Percentiles rank a stretch among this genome's conserved stretches.
Conservation (phyloP, 2,888 invertebrate species). For the Ectemnius cavifrons region DNA sequence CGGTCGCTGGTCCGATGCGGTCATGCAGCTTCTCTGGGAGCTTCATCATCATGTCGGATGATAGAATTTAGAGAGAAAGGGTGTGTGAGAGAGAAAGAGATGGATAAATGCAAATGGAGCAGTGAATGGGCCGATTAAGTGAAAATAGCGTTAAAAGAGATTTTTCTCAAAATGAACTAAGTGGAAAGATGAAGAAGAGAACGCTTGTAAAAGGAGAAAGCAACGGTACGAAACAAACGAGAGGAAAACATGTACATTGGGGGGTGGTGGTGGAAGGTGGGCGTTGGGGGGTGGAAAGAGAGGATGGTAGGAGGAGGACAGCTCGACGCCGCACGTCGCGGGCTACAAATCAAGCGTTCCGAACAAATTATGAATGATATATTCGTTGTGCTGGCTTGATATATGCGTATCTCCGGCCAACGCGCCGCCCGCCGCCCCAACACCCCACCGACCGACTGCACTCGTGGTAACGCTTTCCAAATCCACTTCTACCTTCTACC, state of each 20-base stretch:
- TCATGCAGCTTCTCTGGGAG: constrained; percentile 48
- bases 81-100: constrained; percentile 31
- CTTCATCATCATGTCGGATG: too few relatives aligned
- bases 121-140: too few relatives aligned
- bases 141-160: too few relatives aligned
- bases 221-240: constrained; percentile 46
- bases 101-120: constrained; percentile 46
- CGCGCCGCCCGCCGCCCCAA: constrained; percentile 40
- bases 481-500: constrained; percentile 53
- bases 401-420: constrained; percentile 70
- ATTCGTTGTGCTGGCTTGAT: constrained; percentile 75
- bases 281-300: constrained; percentile 17
- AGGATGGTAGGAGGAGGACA: constrained; percentile 49
- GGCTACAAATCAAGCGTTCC: constrained; percentile 77
- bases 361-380: constrained; percentile 78
- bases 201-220: background rate
- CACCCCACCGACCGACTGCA: constrained; percentile 48
- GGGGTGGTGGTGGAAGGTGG: constrained; percentile 30
- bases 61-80: constrained; percentile 30
- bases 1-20: constrained; percentile 63
- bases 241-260: constrained; percentile 45
- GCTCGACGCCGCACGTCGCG: constrained; percentile 67
- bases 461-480: constrained; percentile 53
- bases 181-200: too few relatives aligned
- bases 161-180: too few relatives aligned